phyloP scores from a whole-genome alignment of 2,113 vertebrate genomes.

The Riparia riparia region DNA sequence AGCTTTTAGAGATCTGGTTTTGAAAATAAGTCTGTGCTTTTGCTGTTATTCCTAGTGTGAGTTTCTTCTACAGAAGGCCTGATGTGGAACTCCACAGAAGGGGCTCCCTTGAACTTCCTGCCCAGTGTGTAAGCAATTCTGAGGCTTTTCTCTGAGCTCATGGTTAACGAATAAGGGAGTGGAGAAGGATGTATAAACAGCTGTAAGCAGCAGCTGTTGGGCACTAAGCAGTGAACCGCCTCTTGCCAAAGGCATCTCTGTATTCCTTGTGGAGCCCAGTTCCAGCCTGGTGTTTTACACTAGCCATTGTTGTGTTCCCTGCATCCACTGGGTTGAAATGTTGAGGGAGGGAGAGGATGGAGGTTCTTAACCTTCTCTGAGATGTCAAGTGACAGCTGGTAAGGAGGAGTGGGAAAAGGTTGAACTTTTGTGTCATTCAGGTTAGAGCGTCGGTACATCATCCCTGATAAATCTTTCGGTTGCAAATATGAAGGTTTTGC shows the following conservation, averaged over 20 bases:
- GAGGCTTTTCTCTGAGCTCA: neutral
- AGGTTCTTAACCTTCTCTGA: neutral
- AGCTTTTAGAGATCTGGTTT: neutral
- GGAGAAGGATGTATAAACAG: conserved; percentile 11
- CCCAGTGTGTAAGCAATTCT: neutral
- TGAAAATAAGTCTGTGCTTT: neutral
- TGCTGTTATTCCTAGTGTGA: neutral
- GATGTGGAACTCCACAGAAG: neutral
- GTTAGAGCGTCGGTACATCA: neutral
- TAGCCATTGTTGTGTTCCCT: accelerated
- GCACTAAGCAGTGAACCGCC: neutral
- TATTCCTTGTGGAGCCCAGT: neutral
- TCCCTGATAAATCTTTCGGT: neutral
- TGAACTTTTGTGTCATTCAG: neutral
- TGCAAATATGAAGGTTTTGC: neutral
- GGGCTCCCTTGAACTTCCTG: neutral
- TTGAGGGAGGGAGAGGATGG: neutral
- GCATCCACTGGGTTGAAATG: neutral
- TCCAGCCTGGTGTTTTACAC: neutral
- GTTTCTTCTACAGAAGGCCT: neutral
- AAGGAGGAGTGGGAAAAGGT: neutral
- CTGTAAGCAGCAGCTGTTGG: conserved; percentile 42
- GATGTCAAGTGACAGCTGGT: neutral
- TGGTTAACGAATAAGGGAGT: neutral
- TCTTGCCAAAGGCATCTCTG: neutral